Evolutionary conservation across 2,113 vertebrate genomes (phyloP), one percentile per base, ranked within the genome.

Genomic region (Neotoma lepida): DNA sequence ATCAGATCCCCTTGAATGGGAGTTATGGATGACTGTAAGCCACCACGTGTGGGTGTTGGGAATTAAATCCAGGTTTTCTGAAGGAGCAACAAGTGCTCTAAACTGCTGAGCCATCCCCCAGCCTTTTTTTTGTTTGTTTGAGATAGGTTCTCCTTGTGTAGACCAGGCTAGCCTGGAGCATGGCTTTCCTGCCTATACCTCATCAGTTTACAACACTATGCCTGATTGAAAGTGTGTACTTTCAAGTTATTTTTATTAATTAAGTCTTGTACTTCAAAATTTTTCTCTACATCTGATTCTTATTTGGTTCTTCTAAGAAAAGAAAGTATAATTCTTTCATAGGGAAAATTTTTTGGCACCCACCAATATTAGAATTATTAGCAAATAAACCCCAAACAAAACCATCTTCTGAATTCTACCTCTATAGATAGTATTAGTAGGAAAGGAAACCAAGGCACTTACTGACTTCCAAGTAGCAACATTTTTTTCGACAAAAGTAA

Each of bases 381-480:
- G 39, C n/a, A 86, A 89, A 89, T 95, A n/a, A 78, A 22, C 24
- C 30, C 4, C 46, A 49, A 86, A 41, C 46, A 58, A 88, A 89
- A 74, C 56, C 41, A 41, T 9, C 1, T 56, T 84, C n/a, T 74
- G 35, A 94, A 89, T 18, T 90, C 20, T 86, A 95, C 87, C 44
- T 74, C 80, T 1, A 78, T 28, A 81, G 78, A 88, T 70, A 89
- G 49, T 12, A 17, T 73, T 73, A 89, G 18, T 9, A 93, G 68
- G 66, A 95, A 93, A 92, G 96, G 41, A 96, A 97, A 96, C 49
- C 66, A 95, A 90, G 86, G 86, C 9, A 98, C 98, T 98, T 98
- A 99, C 99, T 0, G 99, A 99, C 98, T 99, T 99, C 99, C 99
- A 99, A 0, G 99, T 99, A 95, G 99, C 99, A 91, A 99, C 99